Conservation (phyloP, 1,140 invertebrate genomes). For the Drosophila micromelanica region DNA sequence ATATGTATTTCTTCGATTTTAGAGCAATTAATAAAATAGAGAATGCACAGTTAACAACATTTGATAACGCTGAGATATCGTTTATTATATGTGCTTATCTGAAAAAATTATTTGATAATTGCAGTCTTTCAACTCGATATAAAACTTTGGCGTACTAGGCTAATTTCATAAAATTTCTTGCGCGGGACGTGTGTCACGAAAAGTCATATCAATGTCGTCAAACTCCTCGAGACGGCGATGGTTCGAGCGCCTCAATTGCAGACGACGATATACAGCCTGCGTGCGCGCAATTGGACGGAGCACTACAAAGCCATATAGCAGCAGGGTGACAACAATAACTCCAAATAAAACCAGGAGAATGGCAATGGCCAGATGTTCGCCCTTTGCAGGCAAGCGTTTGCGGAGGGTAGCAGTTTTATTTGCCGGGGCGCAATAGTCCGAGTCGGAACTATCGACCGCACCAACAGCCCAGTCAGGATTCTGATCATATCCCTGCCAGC, state of each 20-base stretch:
- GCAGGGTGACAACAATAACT: slow-evolving; percentile 26
- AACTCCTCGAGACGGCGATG: slow-evolving; percentile 41
- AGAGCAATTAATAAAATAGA: too few species aligned
- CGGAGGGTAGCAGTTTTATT: slow-evolving; percentile 30
- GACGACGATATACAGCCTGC: slow-evolving; percentile 26
- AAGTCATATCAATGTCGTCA: slow-evolving; percentile 47
- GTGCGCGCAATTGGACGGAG: slow-evolving; percentile 44
- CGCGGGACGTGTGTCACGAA: neutral
- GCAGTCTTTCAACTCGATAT: slow-evolving; percentile 18
- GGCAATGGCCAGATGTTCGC: slow-evolving; percentile 30
- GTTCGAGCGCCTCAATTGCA: slow-evolving; percentile 32
- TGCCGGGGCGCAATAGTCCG: slow-evolving; percentile 24
- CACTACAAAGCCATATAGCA: slow-evolving; percentile 42
- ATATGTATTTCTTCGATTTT: too few species aligned
- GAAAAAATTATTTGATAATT: slow-evolving; percentile 12
- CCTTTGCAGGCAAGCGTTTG: slow-evolving; percentile 11
- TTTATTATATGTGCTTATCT: neutral
- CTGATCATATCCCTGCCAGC: slow-evolving; percentile 32
- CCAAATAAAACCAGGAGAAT: slow-evolving; percentile 42
- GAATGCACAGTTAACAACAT: neutral
- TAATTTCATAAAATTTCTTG: slow-evolving; percentile 1
- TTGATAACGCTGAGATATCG: neutral
- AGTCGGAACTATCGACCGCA: slow-evolving; percentile 3
- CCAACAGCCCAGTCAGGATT: slow-evolving; percentile 19
- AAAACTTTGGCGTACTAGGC: neutral